These are phyloP conservation scores for Stomorhina lunata DNA, from an alignment of 2,888 invertebrate genomes.

Conservation along the genomic window DNA sequence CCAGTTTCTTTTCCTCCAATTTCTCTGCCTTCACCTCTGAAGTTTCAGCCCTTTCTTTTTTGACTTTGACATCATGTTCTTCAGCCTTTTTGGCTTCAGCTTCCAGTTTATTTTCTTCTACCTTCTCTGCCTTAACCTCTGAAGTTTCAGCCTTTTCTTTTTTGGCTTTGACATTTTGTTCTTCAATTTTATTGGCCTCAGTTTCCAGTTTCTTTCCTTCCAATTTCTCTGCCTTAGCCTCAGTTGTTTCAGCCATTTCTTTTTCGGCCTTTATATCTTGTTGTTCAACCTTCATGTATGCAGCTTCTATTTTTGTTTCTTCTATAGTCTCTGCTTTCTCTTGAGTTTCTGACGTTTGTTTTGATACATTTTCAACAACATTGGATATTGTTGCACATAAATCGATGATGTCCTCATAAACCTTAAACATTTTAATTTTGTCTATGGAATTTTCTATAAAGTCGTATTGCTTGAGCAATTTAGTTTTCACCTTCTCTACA, in stretches of 20 bases:
- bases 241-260: not conserved
- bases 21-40: conserved; percentile 21
- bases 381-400: conserved; percentile 21
- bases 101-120: conserved; percentile 21
- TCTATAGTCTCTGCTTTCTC: not conserved
- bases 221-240: conserved; percentile 9
- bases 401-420: conserved; percentile 39
- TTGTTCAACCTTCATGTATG: not conserved
- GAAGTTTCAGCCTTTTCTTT: conserved; percentile 4
- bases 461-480: conserved; percentile 50
- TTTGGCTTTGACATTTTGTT: not conserved
- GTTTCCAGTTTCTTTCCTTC: conserved; percentile 27
- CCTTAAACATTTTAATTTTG: conserved; percentile 30
- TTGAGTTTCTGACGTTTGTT: not conserved
- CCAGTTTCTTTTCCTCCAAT: conserved; percentile 25
- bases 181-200: conserved; percentile 34
- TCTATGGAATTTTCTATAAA: conserved; percentile 46
- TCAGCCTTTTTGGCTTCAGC: not conserved
- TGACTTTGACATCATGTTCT: not conserved
- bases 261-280: not conserved
- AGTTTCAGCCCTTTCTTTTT: not conserved
- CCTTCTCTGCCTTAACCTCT: conserved; percentile 3
- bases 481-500: conserved; percentile 46
- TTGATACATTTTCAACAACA: not conserved
- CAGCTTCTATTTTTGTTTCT: not conserved